Evolutionary conservation across 2,888 invertebrate genomes (phyloP), one percentile per base, ranked within the genome.

Genomic region (Clivina fossor): DNA sequence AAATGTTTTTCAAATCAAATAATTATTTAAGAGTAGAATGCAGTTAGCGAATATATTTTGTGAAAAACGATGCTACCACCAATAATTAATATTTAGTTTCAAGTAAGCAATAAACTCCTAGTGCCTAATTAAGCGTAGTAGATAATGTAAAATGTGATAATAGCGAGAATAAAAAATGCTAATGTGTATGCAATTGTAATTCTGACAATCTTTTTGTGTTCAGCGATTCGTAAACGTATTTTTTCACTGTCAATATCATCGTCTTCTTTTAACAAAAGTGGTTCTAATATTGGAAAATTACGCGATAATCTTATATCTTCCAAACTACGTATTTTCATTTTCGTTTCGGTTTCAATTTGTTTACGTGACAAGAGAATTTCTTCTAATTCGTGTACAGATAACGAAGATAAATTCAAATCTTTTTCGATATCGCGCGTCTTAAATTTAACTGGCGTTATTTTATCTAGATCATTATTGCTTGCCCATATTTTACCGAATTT

Each of bases 171-270:
- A 62, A 80, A 74, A 65, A 80, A 79, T 32, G 77, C 76, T 50
- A 78, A 69, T 24, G 80, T 79, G 66, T 81, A 78, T 57, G 80
- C 77, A 62, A 84, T 77, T 65, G 83, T 74, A 61, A 80, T 74
- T 66, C 74, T 73, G 16, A 76, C 71, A 59, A 80, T 74, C 64
- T 77, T 78, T 30, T 75, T 72, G 59, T 77, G 74, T 61, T 79
- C 78, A 5, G 70, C 67, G 56, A 69, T 65, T 55, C 65, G 68
- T 57, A 68, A 57, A 33, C 66, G 61, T 51, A 64, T 61, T 62
- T 69, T 68, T 19, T 60, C 60, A 58, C 64, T 63, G 60, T 65
- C 65, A 65, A 66, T 71, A 59, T 69, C 64, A 20, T 71, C 61
- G 51, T 78, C 76, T 61, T 78, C 77, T 69, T 80, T 74, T 56